A percentile compares a stretch with the other conserved stretches of the same genome.
phyloP scores from a whole-genome alignment of 1,140 invertebrate genomes.

The Colletes gigas region DNA sequence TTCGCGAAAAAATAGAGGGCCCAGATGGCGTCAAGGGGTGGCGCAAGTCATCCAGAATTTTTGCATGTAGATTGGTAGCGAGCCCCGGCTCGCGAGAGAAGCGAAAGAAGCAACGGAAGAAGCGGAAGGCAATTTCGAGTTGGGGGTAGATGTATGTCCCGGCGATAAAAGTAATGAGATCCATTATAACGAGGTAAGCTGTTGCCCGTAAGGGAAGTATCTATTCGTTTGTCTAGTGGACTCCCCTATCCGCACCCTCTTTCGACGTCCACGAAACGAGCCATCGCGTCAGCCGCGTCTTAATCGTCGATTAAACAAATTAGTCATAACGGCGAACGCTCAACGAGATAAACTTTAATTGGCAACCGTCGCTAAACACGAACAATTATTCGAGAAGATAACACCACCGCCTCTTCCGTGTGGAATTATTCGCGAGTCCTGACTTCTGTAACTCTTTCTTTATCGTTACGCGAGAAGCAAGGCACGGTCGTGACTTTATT shows the following conservation, averaged over 20 bases:
- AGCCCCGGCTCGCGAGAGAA: slow-evolving; percentile 49
- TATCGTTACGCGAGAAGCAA: not conserved
- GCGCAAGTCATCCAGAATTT: slow-evolving; percentile 62
- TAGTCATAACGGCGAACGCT: not conserved
- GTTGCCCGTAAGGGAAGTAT: slow-evolving; percentile 65
- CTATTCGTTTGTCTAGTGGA: slow-evolving; percentile 33
- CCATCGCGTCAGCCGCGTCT: not conserved
- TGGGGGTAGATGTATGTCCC: slow-evolving; percentile 74
- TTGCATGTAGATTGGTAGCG: slow-evolving; percentile 76
- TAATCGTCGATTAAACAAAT: slow-evolving; percentile 9
- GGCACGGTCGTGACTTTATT: too few relatives aligned
- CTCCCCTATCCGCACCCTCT: slow-evolving; percentile 1
- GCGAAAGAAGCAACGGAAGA: slow-evolving; percentile 33
- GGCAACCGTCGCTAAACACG: not conserved
- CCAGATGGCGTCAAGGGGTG: slow-evolving; percentile 40
- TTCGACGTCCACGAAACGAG: not conserved
- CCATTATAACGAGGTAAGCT: slow-evolving; percentile 78
- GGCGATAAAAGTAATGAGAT: slow-evolving; percentile 81
- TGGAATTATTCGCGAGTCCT: not conserved
- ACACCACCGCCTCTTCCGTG: too few relatives aligned
- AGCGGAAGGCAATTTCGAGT: slow-evolving; percentile 75
- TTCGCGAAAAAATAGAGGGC: slow-evolving; percentile 50
- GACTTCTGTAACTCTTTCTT: not conserved
- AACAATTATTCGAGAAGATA: not conserved
- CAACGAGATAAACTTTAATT: not conserved